Evolutionary conservation across 53 echinoderm and acorn worm genomes (phyloP).

Genomic region (Henricia sp.): DNA sequence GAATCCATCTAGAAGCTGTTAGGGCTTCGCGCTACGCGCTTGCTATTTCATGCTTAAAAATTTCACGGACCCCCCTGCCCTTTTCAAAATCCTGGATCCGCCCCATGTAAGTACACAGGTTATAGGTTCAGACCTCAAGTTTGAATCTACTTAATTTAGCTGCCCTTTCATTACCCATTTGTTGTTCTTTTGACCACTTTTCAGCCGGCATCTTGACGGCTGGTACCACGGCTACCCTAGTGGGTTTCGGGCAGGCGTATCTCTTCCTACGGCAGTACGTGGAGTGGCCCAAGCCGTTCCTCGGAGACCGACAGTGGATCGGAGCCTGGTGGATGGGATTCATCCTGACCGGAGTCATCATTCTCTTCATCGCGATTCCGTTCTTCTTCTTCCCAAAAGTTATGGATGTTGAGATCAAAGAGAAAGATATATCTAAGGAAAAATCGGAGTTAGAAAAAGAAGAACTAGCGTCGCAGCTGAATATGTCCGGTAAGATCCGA

Average conservation of each 20-base stretch:
- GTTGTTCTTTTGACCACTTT: background rate
- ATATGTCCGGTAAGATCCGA: no score
- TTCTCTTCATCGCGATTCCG: constrained; percentile 54
- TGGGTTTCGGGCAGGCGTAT: constrained; percentile 11
- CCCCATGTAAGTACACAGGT: no score
- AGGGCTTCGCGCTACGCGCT: no score
- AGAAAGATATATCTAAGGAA: constrained; percentile 16
- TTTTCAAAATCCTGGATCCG: no score
- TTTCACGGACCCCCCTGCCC: no score
- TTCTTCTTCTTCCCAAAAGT: constrained; percentile 85
- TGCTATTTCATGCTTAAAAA: no score
- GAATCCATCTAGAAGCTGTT: no score
- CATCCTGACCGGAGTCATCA: constrained; percentile 63
- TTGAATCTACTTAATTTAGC: background rate
- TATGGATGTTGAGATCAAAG: constrained; percentile 38
- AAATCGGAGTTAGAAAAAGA: background rate
- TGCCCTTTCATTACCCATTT: background rate
- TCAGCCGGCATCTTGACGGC: constrained; percentile 27
- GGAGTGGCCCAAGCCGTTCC: constrained; percentile 17
- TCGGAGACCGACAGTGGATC: constrained; percentile 31
- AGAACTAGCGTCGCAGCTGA: no score
- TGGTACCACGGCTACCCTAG: constrained; percentile 10
- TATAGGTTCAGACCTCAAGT: no score
- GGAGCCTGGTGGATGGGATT: constrained; percentile 93
- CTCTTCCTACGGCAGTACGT: background rate